Evolutionary conservation across 2,888 invertebrate species (phyloP).

Genomic region (Morpho helenor): DNA sequence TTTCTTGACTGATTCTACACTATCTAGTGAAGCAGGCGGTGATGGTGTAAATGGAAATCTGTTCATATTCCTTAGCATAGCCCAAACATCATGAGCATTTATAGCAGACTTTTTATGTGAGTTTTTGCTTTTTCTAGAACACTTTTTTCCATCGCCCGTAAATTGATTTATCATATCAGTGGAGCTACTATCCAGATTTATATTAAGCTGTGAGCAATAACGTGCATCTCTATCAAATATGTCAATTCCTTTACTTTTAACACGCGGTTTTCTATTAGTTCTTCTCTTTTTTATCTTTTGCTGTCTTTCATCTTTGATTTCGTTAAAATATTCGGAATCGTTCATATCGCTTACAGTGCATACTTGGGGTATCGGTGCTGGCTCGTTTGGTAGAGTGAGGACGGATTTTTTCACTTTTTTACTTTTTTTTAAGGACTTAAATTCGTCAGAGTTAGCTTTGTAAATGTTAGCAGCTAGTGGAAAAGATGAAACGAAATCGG

Average conservation of each 20-base stretch:
- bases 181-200: conserved; percentile 52
- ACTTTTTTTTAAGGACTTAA: conserved; percentile 40
- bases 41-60: conserved; percentile 56
- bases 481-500: conserved; percentile 47
- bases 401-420: conserved; percentile 61
- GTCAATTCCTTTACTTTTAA: conserved; percentile 38
- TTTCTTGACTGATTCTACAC: conserved; percentile 38
- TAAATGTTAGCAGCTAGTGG: conserved; percentile 54
- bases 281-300: conserved; percentile 44
- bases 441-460: conserved; percentile 63
- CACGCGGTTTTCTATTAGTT: conserved; percentile 33
- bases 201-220: conserved; percentile 47
- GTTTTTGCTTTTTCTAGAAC: conserved; percentile 24
- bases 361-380: conserved; percentile 39
- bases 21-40: conserved; percentile 54
- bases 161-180: conserved; percentile 43
- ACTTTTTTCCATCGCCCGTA: conserved; percentile 39
- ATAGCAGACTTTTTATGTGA: background rate
- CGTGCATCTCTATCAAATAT: conserved; percentile 50
- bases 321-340: conserved; percentile 54
- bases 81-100: conserved; percentile 55
- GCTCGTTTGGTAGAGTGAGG: conserved; percentile 55
- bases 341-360: conserved; percentile 67
- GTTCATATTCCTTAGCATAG: conserved; percentile 59
- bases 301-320: conserved; percentile 34